phyloP scores from a whole-genome alignment of 1,140 invertebrate genomes.

The Tetramorium alpestre region DNA sequence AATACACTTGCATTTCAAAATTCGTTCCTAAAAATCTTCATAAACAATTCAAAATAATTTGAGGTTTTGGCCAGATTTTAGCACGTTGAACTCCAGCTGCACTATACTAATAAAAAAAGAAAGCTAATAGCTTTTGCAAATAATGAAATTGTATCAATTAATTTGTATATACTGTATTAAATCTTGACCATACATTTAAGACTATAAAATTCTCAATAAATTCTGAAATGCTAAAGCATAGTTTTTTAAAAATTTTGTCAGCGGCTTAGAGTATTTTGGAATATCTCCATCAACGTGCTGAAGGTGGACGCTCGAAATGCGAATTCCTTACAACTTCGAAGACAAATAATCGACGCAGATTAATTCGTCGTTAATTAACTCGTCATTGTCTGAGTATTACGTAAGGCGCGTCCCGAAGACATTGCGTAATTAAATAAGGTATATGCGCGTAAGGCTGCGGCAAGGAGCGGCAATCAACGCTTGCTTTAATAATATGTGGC shows the following conservation, averaged over 20 bases:
- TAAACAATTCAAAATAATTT: not conserved
- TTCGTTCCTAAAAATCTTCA: not conserved
- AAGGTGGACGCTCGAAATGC: not conserved
- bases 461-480: not conserved
- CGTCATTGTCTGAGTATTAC: conserved; percentile 21
- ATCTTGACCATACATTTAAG: not conserved
- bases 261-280: not conserved
- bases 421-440: conserved; percentile 49
- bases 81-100: not conserved
- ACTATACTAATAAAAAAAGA: not conserved
- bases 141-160: not conserved
- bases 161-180: not conserved
- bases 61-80: not conserved
- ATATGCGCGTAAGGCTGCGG: not conserved
- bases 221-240: not conserved
- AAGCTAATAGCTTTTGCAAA: not conserved
- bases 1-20: not conserved
- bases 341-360: not conserved
- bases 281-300: not conserved
- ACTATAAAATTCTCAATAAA: not conserved
- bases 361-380: conserved; percentile 1
- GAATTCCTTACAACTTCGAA: not conserved
- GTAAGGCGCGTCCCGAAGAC: not conserved
- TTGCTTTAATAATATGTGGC: conserved; percentile 9
- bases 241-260: not conserved